Percentiles rank a stretch among this genome's conserved stretches.
Evolutionary conservation across 2,888 invertebrate species (phyloP).

Genomic region (Drosophila vallismaia): DNA sequence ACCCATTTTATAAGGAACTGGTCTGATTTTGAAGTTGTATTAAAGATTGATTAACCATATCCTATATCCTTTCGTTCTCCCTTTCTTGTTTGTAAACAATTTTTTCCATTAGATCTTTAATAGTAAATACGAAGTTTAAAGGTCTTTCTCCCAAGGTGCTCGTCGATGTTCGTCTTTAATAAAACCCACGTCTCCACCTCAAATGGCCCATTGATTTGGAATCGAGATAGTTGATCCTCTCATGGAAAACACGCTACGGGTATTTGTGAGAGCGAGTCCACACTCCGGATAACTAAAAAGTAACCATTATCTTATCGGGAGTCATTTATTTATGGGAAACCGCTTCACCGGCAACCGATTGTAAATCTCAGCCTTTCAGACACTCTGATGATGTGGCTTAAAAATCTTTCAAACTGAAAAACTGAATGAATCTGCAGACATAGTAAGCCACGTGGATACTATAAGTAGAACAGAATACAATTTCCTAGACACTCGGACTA

Average conservation of each 20-base stretch:
- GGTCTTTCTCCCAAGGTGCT: slow-evolving; percentile 15
- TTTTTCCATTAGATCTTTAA: no score
- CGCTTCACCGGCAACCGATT: slow-evolving; percentile 23
- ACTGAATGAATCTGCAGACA: slow-evolving; percentile 23
- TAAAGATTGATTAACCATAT: no score
- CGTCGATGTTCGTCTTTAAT: not conserved
- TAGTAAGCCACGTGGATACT: slow-evolving; percentile 31
- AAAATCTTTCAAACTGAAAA: slow-evolving; percentile 6
- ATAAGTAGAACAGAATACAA: no score
- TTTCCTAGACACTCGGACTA: no score
- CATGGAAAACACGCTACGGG: not conserved
- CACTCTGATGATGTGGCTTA: slow-evolving; percentile 39
- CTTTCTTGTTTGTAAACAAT: no score
- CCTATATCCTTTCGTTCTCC: no score
- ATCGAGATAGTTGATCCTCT: slow-evolving; percentile 32
- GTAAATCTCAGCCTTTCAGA: slow-evolving; percentile 39
- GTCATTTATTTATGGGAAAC: slow-evolving; percentile 38
- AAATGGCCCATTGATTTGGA: slow-evolving; percentile 26
- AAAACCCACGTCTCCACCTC: slow-evolving; percentile 32
- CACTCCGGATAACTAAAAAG: slow-evolving; percentile 22
- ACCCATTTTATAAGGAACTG: no score
- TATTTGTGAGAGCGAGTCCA: slow-evolving; percentile 2
- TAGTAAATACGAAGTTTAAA: no score
- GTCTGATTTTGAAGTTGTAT: no score
- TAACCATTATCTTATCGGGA: slow-evolving; percentile 34